These are phyloP conservation scores for Acanthococcus lagerstroemiae DNA, from an alignment of 2,888 invertebrate species.

Conservation along the genomic window DNA sequence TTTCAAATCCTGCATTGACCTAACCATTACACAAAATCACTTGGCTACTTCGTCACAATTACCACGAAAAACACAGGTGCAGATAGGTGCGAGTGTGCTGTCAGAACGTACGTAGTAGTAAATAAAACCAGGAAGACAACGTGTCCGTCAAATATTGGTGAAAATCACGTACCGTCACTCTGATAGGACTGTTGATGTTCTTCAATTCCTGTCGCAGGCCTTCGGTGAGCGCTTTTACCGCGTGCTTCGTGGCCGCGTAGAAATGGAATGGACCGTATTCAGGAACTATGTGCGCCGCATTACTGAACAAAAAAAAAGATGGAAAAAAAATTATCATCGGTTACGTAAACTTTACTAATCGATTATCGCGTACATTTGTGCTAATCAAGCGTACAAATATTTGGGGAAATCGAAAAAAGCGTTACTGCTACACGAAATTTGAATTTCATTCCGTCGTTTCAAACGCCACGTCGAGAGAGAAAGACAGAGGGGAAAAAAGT, in stretches of 20 bases:
- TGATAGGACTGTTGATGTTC: constrained; percentile 38
- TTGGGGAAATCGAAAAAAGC: background rate
- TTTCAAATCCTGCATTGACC: too few relatives aligned
- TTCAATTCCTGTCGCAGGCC: constrained; percentile 43
- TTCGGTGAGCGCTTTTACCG: constrained; percentile 43
- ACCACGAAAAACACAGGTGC: background rate
- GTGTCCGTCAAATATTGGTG: background rate
- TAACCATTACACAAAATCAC: too few relatives aligned
- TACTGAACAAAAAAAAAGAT: constrained; percentile 33
- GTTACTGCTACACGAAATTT: too few relatives aligned
- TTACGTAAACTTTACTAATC: constrained; percentile 4
- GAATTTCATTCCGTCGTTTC: too few relatives aligned
- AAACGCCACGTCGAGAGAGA: too few relatives aligned
- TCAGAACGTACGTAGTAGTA: too few relatives aligned
- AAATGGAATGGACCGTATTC: constrained; percentile 37
- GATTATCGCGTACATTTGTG: background rate
- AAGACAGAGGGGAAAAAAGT: background rate
- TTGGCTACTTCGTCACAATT: too few relatives aligned
- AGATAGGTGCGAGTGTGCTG: too few relatives aligned
- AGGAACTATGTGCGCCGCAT: constrained; percentile 35
- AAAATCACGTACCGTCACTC: constrained; percentile 35
- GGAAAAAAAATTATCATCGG: background rate
- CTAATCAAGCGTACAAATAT: background rate
- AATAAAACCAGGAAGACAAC: background rate
- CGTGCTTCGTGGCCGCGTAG: constrained; percentile 44